A percentile compares a stretch with the other conserved stretches of the same genome.
Evolutionary conservation across 2,888 invertebrate species (phyloP).

Genomic region (Sisyra terminalis): DNA sequence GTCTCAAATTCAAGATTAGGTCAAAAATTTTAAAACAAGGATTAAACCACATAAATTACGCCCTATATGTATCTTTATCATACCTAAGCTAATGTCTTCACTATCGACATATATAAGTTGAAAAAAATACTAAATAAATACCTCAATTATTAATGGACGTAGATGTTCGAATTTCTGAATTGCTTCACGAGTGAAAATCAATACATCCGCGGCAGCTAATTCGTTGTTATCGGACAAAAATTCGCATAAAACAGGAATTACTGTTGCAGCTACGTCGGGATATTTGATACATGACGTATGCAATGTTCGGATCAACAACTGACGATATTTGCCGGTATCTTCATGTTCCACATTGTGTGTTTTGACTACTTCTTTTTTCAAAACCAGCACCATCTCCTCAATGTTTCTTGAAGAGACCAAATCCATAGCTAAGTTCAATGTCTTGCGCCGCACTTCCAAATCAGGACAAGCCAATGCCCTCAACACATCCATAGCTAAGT

Average conservation of each 20-base stretch:
- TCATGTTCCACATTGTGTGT: constrained; percentile 84
- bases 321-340: constrained; percentile 89
- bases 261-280: constrained; percentile 85
- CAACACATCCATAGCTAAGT: constrained; percentile 94
- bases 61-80: no score
- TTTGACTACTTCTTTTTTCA: constrained; percentile 86
- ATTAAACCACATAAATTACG: no score
- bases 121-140: constrained; percentile 17
- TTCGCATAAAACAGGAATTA: constrained; percentile 89
- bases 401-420: constrained; percentile 84
- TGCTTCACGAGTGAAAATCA: constrained; percentile 92
- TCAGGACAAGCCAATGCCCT: constrained; percentile 86
- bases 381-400: constrained; percentile 83
- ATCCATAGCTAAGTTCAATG: constrained; percentile 57
- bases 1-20: no score
- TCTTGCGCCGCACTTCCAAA: constrained; percentile 83
- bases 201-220: constrained; percentile 82
- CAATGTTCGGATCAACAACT: constrained; percentile 84
- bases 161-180: constrained; percentile 80
- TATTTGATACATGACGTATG: constrained; percentile 91
- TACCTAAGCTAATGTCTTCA: neutral
- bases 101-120: neutral
- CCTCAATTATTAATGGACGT: constrained; percentile 66
- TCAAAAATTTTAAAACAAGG: no score
- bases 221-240: constrained; percentile 81